Conservation (phyloP, 2,797 vertebrate species). For the Karalla daura region DNA sequence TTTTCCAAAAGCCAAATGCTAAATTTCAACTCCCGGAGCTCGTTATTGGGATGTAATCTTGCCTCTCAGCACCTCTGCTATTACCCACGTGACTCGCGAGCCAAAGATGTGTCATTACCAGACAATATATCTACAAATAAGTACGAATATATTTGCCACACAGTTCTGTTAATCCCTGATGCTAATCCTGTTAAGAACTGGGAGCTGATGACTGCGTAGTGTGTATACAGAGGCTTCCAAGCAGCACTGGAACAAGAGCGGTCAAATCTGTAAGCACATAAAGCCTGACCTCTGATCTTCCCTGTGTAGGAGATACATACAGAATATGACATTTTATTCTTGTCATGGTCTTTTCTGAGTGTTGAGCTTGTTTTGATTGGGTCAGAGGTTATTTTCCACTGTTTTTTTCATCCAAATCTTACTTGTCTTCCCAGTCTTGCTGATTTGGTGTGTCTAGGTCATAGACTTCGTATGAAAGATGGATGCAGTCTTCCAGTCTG, state of each 20-base stretch:
- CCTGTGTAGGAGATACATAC: neutral
- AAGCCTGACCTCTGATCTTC: neutral
- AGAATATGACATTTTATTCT: neutral
- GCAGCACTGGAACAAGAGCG: conserved; percentile 31
- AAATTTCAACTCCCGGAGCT: conserved; percentile 22
- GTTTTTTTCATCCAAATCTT: no score
- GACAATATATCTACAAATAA: conserved; percentile 13
- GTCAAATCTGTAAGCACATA: neutral
- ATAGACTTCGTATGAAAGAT: no score
- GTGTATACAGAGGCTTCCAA: neutral
- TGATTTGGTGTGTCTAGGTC: no score
- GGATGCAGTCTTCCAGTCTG: no score
- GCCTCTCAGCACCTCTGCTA: neutral
- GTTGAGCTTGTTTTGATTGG: no score
- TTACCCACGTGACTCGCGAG: neutral
- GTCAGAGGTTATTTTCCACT: no score
- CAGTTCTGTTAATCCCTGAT: conserved; percentile 36
- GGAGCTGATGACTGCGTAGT: conserved; percentile 2
- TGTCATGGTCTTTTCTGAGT: neutral
- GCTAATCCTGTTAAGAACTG: conserved; percentile 43
- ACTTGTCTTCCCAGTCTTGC: no score
- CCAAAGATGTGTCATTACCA: conserved; percentile 21
- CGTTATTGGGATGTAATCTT: conserved; percentile 5
- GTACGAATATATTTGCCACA: conserved; percentile 21
- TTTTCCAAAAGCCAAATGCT: conserved; percentile 22